These are phyloP conservation scores for Nymphalis polychloros DNA, from an alignment of 2,888 invertebrate species.

Conservation along the genomic window DNA sequence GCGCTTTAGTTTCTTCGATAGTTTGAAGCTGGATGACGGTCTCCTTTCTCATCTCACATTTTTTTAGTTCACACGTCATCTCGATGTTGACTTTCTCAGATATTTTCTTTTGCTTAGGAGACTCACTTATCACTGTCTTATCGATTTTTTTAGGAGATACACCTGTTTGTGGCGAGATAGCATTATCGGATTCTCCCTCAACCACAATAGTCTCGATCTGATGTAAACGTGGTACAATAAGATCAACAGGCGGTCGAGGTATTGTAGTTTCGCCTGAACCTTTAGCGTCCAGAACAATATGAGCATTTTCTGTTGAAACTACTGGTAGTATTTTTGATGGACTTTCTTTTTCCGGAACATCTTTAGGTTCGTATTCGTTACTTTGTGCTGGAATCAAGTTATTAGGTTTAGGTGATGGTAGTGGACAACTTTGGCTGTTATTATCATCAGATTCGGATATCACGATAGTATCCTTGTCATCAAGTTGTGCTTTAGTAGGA, in stretches of 20 bases:
- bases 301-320: constrained; percentile 70
- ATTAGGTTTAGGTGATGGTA: constrained; percentile 72
- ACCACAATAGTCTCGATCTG: constrained; percentile 73
- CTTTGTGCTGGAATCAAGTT: constrained; percentile 55
- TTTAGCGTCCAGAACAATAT: constrained; percentile 71
- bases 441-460: constrained; percentile 78
- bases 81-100: constrained; percentile 58
- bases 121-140: constrained; percentile 61
- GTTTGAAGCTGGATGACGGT: constrained; percentile 75
- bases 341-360: constrained; percentile 66
- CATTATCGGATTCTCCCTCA: constrained; percentile 68
- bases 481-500: constrained; percentile 55
- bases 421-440: constrained; percentile 75
- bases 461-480: constrained; percentile 75
- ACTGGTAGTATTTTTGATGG: constrained; percentile 72
- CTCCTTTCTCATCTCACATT: constrained; percentile 69
- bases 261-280: constrained; percentile 60
- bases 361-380: constrained; percentile 63
- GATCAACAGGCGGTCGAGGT: constrained; percentile 56
- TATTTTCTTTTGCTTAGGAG: constrained; percentile 61
- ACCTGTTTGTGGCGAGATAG: constrained; percentile 53
- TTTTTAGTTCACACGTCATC: constrained; percentile 57
- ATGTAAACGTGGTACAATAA: constrained; percentile 62
- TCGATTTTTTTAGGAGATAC: constrained; percentile 66
- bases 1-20: constrained; percentile 59